Conservation (phyloP, 2,797 vertebrate genomes). For the Peromyscus attwateri region DNA sequence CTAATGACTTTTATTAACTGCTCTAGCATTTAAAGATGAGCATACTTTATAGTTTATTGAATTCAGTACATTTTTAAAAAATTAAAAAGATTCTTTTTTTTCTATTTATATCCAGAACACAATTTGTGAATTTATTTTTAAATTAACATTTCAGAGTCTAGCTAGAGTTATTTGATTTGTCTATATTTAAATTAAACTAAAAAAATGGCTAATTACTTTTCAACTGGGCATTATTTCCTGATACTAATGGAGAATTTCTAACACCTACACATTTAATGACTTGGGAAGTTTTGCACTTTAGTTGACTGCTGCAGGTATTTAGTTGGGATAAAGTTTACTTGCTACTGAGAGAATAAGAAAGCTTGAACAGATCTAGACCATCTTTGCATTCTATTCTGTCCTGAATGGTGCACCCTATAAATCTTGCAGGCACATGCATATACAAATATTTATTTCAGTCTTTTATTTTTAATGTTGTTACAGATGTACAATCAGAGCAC, state of each 20-base stretch:
- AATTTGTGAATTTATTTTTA: not conserved
- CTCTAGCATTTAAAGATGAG: slow-evolving; percentile 49
- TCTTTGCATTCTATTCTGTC: not conserved
- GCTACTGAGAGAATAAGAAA: not conserved
- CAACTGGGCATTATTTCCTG: slow-evolving; percentile 69
- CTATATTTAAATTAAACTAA: slow-evolving; percentile 63
- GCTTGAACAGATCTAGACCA: not conserved
- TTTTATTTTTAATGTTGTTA: not conserved
- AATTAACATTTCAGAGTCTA: slow-evolving; percentile 15
- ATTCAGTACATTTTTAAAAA: slow-evolving; percentile 59
- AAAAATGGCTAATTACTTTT: slow-evolving; percentile 70
- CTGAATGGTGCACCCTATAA: accelerated
- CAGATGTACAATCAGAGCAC: not conserved
- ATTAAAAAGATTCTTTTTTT: slow-evolving; percentile 36
- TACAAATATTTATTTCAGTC: not conserved
- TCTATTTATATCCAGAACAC: slow-evolving; percentile 54
- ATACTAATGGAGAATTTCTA: slow-evolving; percentile 67
- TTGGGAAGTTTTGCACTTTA: slow-evolving; percentile 53
- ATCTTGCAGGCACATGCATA: not conserved
- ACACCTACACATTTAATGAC: slow-evolving; percentile 63
- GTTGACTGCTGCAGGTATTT: slow-evolving; percentile 28
- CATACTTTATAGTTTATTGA: slow-evolving; percentile 43
- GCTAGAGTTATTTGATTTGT: slow-evolving; percentile 36
- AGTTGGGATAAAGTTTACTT: slow-evolving; percentile 3
- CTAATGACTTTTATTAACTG: slow-evolving; percentile 44